A percentile compares a stretch with the other conserved stretches of the same genome.
Evolutionary conservation across 2,113 vertebrate species (phyloP).

Genomic region (Salvelinus alpinus): DNA sequence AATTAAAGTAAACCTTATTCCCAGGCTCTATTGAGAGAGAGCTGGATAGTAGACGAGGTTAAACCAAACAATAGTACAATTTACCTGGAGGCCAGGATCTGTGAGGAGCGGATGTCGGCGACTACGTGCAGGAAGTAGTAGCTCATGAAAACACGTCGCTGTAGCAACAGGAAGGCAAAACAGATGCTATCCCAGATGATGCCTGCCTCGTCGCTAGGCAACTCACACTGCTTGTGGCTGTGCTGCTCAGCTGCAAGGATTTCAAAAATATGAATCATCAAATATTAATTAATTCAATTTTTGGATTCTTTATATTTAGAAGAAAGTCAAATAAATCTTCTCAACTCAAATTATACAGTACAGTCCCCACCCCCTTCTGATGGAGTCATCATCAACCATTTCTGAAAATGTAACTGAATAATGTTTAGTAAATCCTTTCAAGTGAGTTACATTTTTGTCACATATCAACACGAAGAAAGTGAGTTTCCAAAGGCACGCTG

Average conservation of each 20-base stretch:
- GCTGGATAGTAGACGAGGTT: too few relatives aligned
- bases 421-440: background rate
- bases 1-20: background rate
- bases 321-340: too few relatives aligned
- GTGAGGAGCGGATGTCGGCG: constrained; percentile 90
- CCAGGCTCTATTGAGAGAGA: background rate
- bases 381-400: too few relatives aligned
- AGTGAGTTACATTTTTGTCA: background rate
- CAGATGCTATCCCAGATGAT: constrained; percentile 98
- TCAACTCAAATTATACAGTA: too few relatives aligned
- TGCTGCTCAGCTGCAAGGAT: constrained; percentile 69
- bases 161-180: constrained; percentile 90
- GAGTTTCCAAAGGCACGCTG: background rate
- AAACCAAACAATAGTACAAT: constrained; percentile 1
- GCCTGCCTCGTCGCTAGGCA: constrained; percentile 92
- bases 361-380: too few relatives aligned
- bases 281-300: too few relatives aligned
- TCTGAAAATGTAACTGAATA: too few relatives aligned
- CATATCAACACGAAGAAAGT: background rate
- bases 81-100: constrained; percentile 92
- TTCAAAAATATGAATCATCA: background rate
- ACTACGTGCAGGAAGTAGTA: constrained; percentile 95
- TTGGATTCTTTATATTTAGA: too few relatives aligned
- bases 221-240: constrained; percentile 76
- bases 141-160: constrained; percentile 95